Conservation (phyloP, 2,888 invertebrate species). For the Trichopria drosophilae region DNA sequence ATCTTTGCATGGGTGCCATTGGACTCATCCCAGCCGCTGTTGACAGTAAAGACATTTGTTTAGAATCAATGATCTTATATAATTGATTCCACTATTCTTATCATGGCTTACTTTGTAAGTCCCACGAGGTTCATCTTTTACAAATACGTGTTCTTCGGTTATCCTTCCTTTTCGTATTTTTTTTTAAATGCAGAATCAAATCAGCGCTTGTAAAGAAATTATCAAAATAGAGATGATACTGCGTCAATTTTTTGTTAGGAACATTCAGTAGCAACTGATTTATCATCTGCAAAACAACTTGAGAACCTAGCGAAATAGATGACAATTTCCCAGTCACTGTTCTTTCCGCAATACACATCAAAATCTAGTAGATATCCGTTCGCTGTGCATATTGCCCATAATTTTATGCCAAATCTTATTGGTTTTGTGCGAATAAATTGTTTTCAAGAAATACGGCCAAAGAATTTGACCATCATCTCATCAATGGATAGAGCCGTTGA, state of each 20-base stretch:
- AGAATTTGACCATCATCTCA: constrained; percentile 18
- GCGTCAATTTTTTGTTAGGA: neutral
- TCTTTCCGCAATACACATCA: constrained; percentile 25
- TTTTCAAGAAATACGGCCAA: constrained; percentile 14
- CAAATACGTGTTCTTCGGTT: constrained; percentile 8
- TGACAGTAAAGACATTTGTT: constrained; percentile 2
- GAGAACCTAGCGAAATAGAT: constrained; percentile 11
- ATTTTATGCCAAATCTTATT: constrained; percentile 16
- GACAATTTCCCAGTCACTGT: neutral
- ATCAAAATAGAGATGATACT: constrained; percentile 6
- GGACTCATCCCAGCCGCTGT: constrained; percentile 11
- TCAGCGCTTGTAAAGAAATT: constrained; percentile 10
- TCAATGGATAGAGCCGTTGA: constrained; percentile 2
- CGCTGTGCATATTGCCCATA: constrained; percentile 12
- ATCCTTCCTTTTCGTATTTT: too few species aligned
- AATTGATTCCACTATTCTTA: constrained; percentile 10
- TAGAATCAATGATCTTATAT: constrained; percentile 5
- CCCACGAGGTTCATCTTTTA: constrained; percentile 11
- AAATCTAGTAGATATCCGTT: constrained; percentile 14
- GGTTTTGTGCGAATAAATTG: constrained; percentile 11
- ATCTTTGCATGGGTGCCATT: neutral
- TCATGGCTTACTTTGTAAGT: constrained; percentile 10
- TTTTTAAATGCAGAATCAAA: constrained; percentile 11
- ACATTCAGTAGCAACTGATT: constrained; percentile 1
- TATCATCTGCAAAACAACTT: constrained; percentile 11